phyloP scores from a whole-genome alignment of 2,113 vertebrate species.

The Misgurnus anguillicaudatus region DNA sequence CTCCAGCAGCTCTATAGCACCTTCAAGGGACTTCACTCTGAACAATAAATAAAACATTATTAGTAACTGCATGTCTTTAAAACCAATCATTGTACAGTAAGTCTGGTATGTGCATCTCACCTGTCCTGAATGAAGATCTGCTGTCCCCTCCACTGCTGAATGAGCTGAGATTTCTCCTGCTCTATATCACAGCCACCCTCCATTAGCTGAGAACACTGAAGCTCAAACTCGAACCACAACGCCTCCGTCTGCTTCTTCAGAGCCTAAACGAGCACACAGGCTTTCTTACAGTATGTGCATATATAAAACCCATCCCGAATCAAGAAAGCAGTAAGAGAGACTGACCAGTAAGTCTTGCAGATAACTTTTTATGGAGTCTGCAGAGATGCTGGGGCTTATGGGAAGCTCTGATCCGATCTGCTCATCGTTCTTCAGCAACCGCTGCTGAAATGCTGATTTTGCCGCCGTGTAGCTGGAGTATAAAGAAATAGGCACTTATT shows the following conservation, averaged over 20 bases:
- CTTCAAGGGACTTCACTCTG: conserved; percentile 77
- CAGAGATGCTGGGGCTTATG: conserved; percentile 58
- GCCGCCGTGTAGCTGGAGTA: conserved; percentile 67
- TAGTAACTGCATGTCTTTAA: no score
- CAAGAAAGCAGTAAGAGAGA: neutral
- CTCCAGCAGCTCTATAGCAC: conserved; percentile 66
- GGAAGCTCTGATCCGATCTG: conserved; percentile 65
- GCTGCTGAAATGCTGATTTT: conserved; percentile 63
- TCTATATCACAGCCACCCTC: conserved; percentile 53
- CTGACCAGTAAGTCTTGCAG: conserved; percentile 74
- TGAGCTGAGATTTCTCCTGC: conserved; percentile 58
- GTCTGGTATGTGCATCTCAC: conserved; percentile 55
- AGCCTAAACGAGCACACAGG: conserved; percentile 55
- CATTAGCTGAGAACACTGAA: conserved; percentile 48
- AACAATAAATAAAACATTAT: conserved; percentile 16
- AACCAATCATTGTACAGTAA: neutral
- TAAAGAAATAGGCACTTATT: neutral
- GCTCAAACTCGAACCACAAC: conserved; percentile 73
- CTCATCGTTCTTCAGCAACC: conserved; percentile 64
- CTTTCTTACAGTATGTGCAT: neutral
- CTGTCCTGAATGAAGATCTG: conserved; percentile 70
- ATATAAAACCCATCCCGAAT: neutral
- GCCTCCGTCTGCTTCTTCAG: conserved; percentile 65
- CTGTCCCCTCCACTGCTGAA: conserved; percentile 67
- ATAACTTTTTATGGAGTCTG: conserved; percentile 65